phyloP scores from a whole-genome alignment of 2,113 vertebrate species.

The Grammomys dolichurus region DNA sequence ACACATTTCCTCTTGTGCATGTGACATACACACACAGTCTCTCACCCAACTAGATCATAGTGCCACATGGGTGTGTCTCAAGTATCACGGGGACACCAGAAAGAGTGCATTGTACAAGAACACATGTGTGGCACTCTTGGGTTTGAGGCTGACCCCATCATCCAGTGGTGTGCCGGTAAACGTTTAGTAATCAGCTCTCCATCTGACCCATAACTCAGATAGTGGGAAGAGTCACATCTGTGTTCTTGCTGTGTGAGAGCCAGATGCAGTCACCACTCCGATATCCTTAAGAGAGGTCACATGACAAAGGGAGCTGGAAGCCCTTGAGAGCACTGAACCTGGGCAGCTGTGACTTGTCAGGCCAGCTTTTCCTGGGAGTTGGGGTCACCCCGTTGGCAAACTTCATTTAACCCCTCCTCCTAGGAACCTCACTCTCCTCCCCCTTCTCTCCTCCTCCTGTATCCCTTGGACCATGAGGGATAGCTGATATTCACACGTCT shows the following conservation, averaged over 20 bases:
- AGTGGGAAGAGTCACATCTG: too few species aligned
- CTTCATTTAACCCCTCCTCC: neutral
- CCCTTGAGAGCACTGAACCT: constrained; percentile 32
- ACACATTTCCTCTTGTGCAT: neutral
- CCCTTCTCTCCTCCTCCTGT: neutral
- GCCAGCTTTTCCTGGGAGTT: neutral
- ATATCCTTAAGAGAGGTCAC: constrained; percentile 51
- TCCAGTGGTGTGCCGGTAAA: neutral
- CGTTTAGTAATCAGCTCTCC: neutral
- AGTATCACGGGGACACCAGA: neutral
- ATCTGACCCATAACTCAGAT: accelerated
- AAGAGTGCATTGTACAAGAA: neutral
- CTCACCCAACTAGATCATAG: neutral
- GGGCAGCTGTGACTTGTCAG: constrained; percentile 31
- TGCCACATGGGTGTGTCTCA: neutral
- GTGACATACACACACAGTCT: neutral
- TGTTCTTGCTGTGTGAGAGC: neutral
- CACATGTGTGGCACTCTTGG: neutral
- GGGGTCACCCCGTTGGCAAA: neutral
- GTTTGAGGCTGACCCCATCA: neutral
- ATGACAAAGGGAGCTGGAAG: constrained; percentile 1
- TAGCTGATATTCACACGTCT: neutral
- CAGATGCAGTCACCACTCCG: neutral
- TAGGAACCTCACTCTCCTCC: neutral
- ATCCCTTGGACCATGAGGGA: neutral